Percentiles rank a stretch among this genome's conserved stretches.
Conservation (phyloP, 2,113 vertebrate species). For the Crotophaga sulcirostris region DNA sequence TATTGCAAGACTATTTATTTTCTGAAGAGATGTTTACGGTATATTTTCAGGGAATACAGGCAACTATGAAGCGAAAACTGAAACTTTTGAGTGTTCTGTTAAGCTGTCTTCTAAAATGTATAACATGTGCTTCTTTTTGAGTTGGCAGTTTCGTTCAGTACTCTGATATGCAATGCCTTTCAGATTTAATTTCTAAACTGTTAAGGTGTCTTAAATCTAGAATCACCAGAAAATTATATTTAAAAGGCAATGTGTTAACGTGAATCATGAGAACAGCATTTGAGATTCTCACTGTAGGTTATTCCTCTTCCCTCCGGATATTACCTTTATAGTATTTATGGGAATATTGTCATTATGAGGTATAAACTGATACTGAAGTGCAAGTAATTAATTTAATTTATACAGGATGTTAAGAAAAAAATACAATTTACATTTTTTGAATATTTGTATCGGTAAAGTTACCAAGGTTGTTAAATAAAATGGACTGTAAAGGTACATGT, state of each 20-base stretch:
- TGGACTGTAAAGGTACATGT: not conserved
- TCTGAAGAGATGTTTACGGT: not conserved
- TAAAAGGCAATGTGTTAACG: not conserved
- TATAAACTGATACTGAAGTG: not conserved
- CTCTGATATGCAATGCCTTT: not conserved
- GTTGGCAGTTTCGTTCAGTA: not conserved
- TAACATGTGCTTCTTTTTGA: not conserved
- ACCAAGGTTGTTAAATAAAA: constrained; percentile 1
- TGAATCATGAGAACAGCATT: not conserved
- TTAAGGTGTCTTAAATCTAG: not conserved
- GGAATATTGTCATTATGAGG: not conserved
- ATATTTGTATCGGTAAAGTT: not conserved
- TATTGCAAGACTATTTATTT: not conserved
- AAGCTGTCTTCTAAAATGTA: not conserved
- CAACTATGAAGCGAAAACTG: not conserved
- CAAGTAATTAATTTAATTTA: not conserved
- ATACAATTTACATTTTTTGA: not conserved
- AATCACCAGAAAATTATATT: not conserved
- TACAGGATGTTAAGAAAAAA: not conserved
- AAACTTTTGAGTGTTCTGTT: not conserved
- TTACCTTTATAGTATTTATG: not conserved
- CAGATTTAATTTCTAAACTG: not conserved
- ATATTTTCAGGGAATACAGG: not conserved
- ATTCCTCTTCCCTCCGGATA: not conserved
- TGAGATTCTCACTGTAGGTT: not conserved